Evolutionary conservation across 2,797 vertebrate genomes (phyloP).

Genomic region (Choloepus didactylus): DNA sequence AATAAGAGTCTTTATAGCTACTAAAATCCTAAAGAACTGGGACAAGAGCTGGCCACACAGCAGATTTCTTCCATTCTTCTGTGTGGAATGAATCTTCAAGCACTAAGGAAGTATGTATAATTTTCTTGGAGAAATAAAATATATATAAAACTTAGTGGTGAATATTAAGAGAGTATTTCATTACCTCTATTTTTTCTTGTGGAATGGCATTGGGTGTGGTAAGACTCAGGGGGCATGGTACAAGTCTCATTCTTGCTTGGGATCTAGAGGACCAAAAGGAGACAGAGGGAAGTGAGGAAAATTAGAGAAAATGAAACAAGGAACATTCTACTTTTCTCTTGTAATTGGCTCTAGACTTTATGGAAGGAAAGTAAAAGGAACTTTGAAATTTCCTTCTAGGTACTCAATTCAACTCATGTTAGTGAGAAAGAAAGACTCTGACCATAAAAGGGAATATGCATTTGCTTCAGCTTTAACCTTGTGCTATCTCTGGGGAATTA

Average conservation of each 20-base stretch:
- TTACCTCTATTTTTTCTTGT: neutral
- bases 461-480: constrained; percentile 14
- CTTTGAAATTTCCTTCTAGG: neutral
- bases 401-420: neutral
- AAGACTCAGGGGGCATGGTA: neutral
- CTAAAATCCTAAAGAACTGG: constrained; percentile 7
- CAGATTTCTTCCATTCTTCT: neutral
- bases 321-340: neutral
- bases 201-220: neutral
- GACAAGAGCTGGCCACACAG: neutral
- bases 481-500: neutral
- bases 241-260: neutral
- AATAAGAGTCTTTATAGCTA: neutral
- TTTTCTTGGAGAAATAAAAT: constrained; percentile 25
- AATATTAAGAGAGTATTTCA: neutral
- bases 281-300: neutral
- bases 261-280: neutral
- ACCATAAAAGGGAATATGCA: neutral
- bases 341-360: neutral
- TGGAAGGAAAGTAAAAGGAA: neutral
- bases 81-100: neutral
- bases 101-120: neutral
- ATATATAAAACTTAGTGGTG: neutral
- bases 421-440: neutral
- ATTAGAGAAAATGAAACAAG: constrained; percentile 25